Evolutionary conservation across 1,140 invertebrate genomes (phyloP), one percentile per base, ranked within the genome.

Genomic region (Aricia agestis): DNA sequence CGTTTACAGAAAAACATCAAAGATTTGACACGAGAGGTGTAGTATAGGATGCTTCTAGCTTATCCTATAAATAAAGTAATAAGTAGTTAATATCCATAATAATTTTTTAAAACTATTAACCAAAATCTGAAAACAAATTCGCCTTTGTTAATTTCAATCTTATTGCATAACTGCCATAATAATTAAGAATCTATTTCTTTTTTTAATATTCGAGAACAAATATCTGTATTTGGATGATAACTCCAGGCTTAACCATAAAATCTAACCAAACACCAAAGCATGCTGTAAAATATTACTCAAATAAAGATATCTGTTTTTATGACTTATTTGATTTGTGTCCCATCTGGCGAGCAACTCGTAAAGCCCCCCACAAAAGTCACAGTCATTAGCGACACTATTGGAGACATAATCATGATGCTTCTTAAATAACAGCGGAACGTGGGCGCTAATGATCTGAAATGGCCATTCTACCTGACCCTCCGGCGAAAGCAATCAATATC

Each of bases 381-480:
- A 15, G 45, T 52, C 45, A 52, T 52, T 52, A 52, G 45, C 4
- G 45, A 11, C 45, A 52, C 45, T 52, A 52, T 52, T 52, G 13
- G 13, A 52, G 45, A 52, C 11, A 52, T 52, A 52, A 52, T 52
- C 11, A 52, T 52, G 45, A 13, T 52, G 45, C 45, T 52, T 13
- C 59, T 19, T 63, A 13, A 63, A 63, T 63, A 63, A 63, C 19
- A 63, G 17, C 18, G 17, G 59, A 63, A 19, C 59, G 59, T 63
- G 59, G 59, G 59, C 19, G 59, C 18, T 63, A 63, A 63, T 63
- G 18, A 63, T 19, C 18, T 63, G 19, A 25, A 63, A 63, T 63
- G 59, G 18, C 59, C 59, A 63, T 19, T 63, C 18, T 63, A 25
- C 18, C 18, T 63, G 19, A 25, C 59, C 59, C 59, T 18, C 59